Percentiles rank a stretch among this genome's conserved stretches.
These are phyloP conservation scores for Parnassius mnemosyne DNA, from an alignment of 2,888 invertebrate species.

Conservation along the genomic window DNA sequence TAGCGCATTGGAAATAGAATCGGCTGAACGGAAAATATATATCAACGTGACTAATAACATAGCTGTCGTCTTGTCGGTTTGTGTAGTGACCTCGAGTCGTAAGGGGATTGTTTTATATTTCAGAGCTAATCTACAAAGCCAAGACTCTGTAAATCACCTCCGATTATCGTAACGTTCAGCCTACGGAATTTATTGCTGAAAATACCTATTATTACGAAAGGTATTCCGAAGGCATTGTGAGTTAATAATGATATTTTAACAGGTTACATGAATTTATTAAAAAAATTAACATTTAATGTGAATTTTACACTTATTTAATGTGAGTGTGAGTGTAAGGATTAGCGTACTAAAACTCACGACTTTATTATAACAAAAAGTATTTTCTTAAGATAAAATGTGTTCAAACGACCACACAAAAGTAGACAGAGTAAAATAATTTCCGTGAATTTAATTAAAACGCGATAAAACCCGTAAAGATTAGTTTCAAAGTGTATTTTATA, in stretches of 20 bases:
- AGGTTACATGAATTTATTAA: neutral
- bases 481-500: too few relatives aligned
- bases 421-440: too few relatives aligned
- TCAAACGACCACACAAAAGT: too few relatives aligned
- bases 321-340: neutral
- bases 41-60: conserved; percentile 20
- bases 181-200: neutral
- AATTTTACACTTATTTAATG: too few relatives aligned
- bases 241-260: conserved; percentile 2
- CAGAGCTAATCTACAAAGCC: neutral
- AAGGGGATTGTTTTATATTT: conserved; percentile 7
- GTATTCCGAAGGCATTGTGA: neutral
- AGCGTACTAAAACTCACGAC: neutral
- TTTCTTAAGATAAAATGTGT: too few relatives aligned
- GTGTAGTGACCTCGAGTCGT: conserved; percentile 3
- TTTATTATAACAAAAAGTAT: too few relatives aligned
- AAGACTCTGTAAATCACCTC: conserved; percentile 14
- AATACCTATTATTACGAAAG: neutral
- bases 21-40: conserved; percentile 11
- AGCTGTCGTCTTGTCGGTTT: conserved; percentile 8
- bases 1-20: conserved; percentile 11
- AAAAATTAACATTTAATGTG: neutral
- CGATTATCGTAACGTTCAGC: neutral
- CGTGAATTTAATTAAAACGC: too few relatives aligned
- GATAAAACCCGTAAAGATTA: too few relatives aligned